Base-by-base conservation (phyloP, 2,888 invertebrate species). In the Cerastis leucographa region DNA sequence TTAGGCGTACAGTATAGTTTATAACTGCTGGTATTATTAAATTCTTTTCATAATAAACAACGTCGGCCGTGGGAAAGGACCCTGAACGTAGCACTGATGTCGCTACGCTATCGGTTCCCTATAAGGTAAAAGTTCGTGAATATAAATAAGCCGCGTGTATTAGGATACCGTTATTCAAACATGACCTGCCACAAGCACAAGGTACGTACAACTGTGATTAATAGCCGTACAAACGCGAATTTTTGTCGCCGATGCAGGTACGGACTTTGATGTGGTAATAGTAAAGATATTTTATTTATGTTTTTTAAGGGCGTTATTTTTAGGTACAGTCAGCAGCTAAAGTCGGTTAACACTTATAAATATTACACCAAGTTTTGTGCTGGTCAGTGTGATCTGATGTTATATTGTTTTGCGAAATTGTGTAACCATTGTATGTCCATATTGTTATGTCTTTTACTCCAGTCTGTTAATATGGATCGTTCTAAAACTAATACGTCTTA, bases 151-250 rank as follows among this genome's bases (percentile, higher is more conserved):
- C 68, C 71, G 69, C 73, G 68, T 83, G 78, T 76, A 89, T 81
- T 75, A 46, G 66, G 40, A 61, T 81, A 75, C 89, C 89, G 89
- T 73, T 89, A 89, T 68, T 42, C 51, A 73, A 77, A 84, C 89
- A 83, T 90, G 88, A 90, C 89, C 88, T 85, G 88, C 86, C 89
- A 80, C 86, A 85, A 83, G 71, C 89, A 80, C 85, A 84, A 83
- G 74, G 69, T 83, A 87, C 83, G 88, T 90, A 90, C 90, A 90
- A 88, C 82, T 83, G 35, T 67, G 76, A 87, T 88, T 82, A 85
- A 89, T 80, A 81, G 80, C 59, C 54, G 66, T 59, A 77, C 49
- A 73, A 67, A 76, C 40, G 78, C 40, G 46, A 81, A 76, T 78
- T 89, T 87, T 89, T 81, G 82, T 87, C 79, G 19, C 40, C 25